Evolutionary conservation across 2,888 invertebrate genomes (phyloP).

Genomic region (Periphyllus acericola): DNA sequence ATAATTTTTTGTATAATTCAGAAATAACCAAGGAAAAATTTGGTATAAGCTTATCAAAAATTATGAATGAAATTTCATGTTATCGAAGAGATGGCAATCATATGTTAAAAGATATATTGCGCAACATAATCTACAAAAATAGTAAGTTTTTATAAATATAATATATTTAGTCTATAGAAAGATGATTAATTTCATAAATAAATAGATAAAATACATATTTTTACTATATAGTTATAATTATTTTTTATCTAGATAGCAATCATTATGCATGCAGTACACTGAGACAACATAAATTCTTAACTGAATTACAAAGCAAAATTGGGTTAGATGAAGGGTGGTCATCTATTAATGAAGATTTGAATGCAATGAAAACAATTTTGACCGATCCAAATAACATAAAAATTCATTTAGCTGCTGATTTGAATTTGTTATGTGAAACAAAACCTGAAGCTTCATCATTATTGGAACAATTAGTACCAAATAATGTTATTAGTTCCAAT

Average conservation of each 20-base stretch:
- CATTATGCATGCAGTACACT: constrained; percentile 77
- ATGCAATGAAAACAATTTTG: constrained; percentile 72
- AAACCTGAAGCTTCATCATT: constrained; percentile 70
- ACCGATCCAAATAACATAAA: constrained; percentile 74
- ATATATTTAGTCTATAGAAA: background rate
- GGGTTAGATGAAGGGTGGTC: constrained; percentile 70
- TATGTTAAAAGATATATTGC: constrained; percentile 74
- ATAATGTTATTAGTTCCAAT: constrained; percentile 62
- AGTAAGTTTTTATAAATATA: constrained; percentile 68
- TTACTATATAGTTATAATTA: background rate
- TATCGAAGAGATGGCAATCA: constrained; percentile 78
- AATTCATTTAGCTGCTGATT: constrained; percentile 79
- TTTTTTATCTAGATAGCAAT: constrained; percentile 74
- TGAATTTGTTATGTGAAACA: constrained; percentile 71
- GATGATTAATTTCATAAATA: background rate
- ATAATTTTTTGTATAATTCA: constrained; percentile 78
- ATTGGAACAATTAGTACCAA: constrained; percentile 70
- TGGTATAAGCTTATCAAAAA: constrained; percentile 81
- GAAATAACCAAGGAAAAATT: constrained; percentile 79
- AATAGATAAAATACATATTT: background rate
- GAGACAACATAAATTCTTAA: constrained; percentile 81
- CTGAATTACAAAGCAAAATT: constrained; percentile 73
- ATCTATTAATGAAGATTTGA: constrained; percentile 68
- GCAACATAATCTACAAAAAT: constrained; percentile 72
- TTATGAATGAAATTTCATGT: constrained; percentile 83